Conservation (phyloP, 2,888 invertebrate genomes). For the Metalampra italica region DNA sequence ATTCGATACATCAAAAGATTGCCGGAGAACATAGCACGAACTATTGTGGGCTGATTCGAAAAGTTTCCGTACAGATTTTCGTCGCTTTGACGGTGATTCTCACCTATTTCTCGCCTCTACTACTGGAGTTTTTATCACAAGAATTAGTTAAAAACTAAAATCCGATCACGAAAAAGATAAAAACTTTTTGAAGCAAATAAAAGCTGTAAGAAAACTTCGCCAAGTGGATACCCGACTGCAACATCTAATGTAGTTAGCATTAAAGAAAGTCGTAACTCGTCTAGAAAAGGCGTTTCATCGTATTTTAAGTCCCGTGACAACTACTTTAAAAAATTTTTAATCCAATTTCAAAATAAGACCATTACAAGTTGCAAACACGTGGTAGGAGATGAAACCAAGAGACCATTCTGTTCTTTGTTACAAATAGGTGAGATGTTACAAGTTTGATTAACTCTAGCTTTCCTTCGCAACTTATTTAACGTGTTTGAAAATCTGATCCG, state of each 20-base stretch:
- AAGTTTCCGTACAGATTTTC: conserved; percentile 26
- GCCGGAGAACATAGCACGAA: conserved; percentile 19
- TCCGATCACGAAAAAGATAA: no score
- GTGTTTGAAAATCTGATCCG: background rate
- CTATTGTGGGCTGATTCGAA: conserved; percentile 36
- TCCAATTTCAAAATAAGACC: no score
- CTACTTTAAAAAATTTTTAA: no score
- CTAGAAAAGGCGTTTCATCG: no score
- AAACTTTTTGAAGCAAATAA: no score
- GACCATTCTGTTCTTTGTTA: conserved; percentile 16
- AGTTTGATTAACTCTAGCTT: conserved; percentile 43
- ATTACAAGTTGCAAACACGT: background rate
- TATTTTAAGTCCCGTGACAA: no score
- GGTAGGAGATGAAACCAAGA: background rate
- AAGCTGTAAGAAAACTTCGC: no score
- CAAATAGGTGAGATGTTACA: conserved; percentile 36
- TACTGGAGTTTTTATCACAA: conserved; percentile 1
- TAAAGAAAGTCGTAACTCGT: no score
- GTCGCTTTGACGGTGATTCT: conserved; percentile 32
- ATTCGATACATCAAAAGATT: conserved; percentile 40
- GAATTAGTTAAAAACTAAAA: no score
- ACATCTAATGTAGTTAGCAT: no score
- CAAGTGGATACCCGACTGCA: no score
- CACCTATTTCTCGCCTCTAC: conserved; percentile 26
- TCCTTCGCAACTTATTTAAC: conserved; percentile 6